Conservation (phyloP, 2,888 invertebrate species). For the Belgica antarctica region DNA sequence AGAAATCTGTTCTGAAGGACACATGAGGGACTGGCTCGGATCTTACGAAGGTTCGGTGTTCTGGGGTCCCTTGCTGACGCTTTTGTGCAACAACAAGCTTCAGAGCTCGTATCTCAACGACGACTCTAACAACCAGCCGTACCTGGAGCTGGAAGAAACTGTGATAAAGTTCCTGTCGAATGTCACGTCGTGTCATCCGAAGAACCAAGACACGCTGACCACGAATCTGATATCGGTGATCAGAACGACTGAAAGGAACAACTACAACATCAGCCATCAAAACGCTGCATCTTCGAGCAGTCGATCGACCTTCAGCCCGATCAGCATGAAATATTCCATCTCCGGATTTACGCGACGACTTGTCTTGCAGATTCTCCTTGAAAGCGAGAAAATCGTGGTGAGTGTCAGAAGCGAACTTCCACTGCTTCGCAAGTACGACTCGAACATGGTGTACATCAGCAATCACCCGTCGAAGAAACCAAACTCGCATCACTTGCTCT, state of each 20-base stretch:
- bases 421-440: slow-evolving; percentile 50
- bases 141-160: slow-evolving; percentile 63
- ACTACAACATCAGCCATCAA: slow-evolving; percentile 46
- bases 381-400: slow-evolving; percentile 79
- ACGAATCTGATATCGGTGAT: slow-evolving; percentile 62
- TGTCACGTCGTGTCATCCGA: slow-evolving; percentile 79
- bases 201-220: slow-evolving; percentile 80
- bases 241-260: slow-evolving; percentile 45
- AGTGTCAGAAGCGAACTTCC: slow-evolving; percentile 61
- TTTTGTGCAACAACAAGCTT: slow-evolving; percentile 65
- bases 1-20: slow-evolving; percentile 74
- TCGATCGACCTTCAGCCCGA: slow-evolving; percentile 47
- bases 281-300: slow-evolving; percentile 22
- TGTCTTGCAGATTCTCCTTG: slow-evolving; percentile 79
- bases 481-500: slow-evolving; percentile 68
- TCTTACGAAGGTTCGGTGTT: slow-evolving; percentile 74
- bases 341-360: slow-evolving; percentile 85
- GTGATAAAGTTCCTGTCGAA: slow-evolving; percentile 79
- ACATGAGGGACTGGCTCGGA: slow-evolving; percentile 86
- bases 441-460: slow-evolving; percentile 50
- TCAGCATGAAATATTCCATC: slow-evolving; percentile 56
- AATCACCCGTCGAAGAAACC: slow-evolving; percentile 71
- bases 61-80: slow-evolving; percentile 77
- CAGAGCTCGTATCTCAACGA: slow-evolving; percentile 44
- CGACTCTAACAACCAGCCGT: slow-evolving; percentile 11